Percentiles rank a stretch among this genome's conserved stretches.
Evolutionary conservation across 2,797 vertebrate genomes (phyloP).

Genomic region (Hylomyscus alleni): DNA sequence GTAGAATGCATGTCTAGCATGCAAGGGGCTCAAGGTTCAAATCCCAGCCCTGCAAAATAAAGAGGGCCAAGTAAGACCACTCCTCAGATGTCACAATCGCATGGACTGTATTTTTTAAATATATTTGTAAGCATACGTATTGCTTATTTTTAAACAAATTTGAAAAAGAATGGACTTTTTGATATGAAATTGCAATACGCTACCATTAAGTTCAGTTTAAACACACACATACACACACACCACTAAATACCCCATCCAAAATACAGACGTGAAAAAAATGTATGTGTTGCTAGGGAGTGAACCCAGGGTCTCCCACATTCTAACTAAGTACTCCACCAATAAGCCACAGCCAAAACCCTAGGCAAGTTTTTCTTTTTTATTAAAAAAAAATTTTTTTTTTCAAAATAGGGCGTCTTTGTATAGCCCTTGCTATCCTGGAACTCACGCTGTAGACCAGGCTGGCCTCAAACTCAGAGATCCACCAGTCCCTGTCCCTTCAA

Average conservation of each 20-base stretch:
- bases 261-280: conserved; percentile 34
- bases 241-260: neutral
- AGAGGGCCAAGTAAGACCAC: neutral
- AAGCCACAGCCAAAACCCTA: neutral
- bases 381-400: neutral
- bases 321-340: neutral
- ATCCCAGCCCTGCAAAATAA: neutral
- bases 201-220: conserved; percentile 31
- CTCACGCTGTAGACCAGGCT: neutral
- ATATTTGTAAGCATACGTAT: neutral
- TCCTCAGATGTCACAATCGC: neutral
- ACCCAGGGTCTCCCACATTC: neutral
- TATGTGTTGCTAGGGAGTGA: neutral
- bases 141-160: conserved; percentile 36
- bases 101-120: neutral
- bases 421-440: neutral
- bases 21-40: neutral
- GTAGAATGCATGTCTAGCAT: neutral
- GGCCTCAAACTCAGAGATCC: neutral
- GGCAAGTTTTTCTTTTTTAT: neutral
- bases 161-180: conserved; percentile 52
- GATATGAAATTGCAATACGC: conserved; percentile 7
- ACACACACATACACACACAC: neutral
- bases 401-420: neutral
- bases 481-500: neutral